These are phyloP conservation scores for Trachelus tabidus DNA, from an alignment of 2,888 invertebrate species.

Conservation along the genomic window DNA sequence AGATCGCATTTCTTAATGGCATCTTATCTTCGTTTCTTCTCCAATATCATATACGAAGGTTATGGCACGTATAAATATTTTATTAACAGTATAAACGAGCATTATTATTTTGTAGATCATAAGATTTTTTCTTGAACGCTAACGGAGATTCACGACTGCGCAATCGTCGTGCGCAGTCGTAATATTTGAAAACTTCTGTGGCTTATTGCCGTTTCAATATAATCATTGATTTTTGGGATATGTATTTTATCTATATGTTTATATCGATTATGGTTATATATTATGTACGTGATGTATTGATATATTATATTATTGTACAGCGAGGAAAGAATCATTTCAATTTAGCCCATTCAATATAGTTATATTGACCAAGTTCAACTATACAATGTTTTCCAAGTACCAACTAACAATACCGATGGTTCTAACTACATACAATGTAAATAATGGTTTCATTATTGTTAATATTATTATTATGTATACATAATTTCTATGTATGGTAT, in stretches of 20 bases:
- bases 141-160: neutral
- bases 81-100: neutral
- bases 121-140: neutral
- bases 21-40: neutral
- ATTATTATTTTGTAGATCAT: neutral
- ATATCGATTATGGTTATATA: neutral
- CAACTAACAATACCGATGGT: conserved; percentile 43
- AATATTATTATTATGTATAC: conserved; percentile 32
- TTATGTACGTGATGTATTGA: neutral
- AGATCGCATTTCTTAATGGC: neutral
- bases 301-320: neutral
- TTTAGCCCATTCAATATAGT: conserved; percentile 55
- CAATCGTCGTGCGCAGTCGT: neutral
- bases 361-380: conserved; percentile 45
- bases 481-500: conserved; percentile 26
- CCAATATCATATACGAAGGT: neutral
- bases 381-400: conserved; percentile 50
- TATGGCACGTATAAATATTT: neutral
- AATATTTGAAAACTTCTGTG: neutral
- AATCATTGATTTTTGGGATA: neutral
- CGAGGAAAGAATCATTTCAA: neutral
- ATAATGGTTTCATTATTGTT: conserved; percentile 29
- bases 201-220: neutral
- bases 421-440: conserved; percentile 41
- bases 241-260: neutral